phyloP scores from a whole-genome alignment of 1,140 invertebrate genomes.

The Zaprionus gabonicus region DNA sequence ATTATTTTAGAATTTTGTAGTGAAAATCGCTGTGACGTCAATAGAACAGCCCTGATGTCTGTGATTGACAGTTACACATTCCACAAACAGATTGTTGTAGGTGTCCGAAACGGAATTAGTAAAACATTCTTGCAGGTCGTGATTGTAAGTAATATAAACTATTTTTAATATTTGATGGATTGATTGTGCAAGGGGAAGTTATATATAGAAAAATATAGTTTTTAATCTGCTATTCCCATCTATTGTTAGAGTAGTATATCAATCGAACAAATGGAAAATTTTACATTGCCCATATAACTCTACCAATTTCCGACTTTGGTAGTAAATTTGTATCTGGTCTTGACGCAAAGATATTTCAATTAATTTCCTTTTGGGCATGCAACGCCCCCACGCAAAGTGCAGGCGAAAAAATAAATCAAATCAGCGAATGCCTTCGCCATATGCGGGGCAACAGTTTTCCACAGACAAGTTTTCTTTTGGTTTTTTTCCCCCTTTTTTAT shows the following conservation, averaged over 20 bases:
- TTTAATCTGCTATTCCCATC: neutral
- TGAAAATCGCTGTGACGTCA: constrained; percentile 31
- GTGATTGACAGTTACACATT: constrained; percentile 29
- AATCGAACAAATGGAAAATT: neutral
- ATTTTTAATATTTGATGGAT: constrained; percentile 3
- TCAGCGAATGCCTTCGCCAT: neutral
- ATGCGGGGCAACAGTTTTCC: constrained; percentile 2
- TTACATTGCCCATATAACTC: neutral
- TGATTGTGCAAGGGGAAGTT: neutral
- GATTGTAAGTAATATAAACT: constrained; percentile 3
- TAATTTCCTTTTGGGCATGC: constrained; percentile 9
- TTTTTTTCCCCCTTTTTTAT: constrained; percentile 8
- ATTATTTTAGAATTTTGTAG: constrained; percentile 31
- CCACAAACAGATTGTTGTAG: constrained; percentile 24
- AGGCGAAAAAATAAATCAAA: constrained; percentile 1
- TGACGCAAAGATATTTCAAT: constrained; percentile 11
- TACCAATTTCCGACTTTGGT: neutral
- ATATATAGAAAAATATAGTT: constrained; percentile 6
- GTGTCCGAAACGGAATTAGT: constrained; percentile 9
- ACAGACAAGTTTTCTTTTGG: constrained; percentile 11
- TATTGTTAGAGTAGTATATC: neutral
- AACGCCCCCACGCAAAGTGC: constrained; percentile 1
- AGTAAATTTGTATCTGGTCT: neutral
- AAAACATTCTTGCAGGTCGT: constrained; percentile 9
- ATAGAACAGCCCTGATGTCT: constrained; percentile 34